Percentiles rank a stretch among this genome's conserved stretches.
Evolutionary conservation across 1,140 invertebrate species (phyloP).

Genomic region (Reticulitermes speratus): DNA sequence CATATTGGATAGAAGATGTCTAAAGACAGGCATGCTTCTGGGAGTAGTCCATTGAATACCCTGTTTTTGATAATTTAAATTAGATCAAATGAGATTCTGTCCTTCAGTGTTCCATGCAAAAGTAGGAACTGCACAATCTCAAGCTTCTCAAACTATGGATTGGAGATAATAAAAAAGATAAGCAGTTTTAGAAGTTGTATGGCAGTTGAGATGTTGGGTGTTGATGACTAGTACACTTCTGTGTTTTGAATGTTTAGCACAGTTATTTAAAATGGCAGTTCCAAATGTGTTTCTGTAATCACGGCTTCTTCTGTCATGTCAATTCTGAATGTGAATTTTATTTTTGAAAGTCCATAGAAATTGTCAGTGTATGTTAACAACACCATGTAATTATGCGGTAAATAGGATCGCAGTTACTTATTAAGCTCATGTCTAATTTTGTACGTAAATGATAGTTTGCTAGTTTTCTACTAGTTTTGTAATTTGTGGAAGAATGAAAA

Average conservation of each 20-base stretch:
- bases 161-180: not conserved
- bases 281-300: not conserved
- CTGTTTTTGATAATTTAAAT: not conserved
- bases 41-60: not conserved
- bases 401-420: not conserved
- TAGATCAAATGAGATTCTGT: not conserved
- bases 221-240: not conserved
- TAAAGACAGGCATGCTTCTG: not conserved
- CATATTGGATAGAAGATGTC: not conserved
- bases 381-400: slow-evolving; percentile 21
- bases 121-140: not conserved
- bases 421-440: slow-evolving; percentile 28
- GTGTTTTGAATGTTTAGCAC: not conserved
- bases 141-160: not conserved
- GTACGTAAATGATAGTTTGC: slow-evolving; percentile 28
- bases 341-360: not conserved
- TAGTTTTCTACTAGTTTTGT: slow-evolving; percentile 29
- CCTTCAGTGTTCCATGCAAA: not conserved
- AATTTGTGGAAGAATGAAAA: slow-evolving; percentile 23
- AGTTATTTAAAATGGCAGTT: not conserved
- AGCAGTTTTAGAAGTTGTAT: not conserved
- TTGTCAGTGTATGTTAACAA: slow-evolving; percentile 8
- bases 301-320: not conserved
- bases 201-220: not conserved
- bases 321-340: not conserved